Evolutionary conservation across 2,888 invertebrate genomes (phyloP).

Genomic region (Erebia aethiops): DNA sequence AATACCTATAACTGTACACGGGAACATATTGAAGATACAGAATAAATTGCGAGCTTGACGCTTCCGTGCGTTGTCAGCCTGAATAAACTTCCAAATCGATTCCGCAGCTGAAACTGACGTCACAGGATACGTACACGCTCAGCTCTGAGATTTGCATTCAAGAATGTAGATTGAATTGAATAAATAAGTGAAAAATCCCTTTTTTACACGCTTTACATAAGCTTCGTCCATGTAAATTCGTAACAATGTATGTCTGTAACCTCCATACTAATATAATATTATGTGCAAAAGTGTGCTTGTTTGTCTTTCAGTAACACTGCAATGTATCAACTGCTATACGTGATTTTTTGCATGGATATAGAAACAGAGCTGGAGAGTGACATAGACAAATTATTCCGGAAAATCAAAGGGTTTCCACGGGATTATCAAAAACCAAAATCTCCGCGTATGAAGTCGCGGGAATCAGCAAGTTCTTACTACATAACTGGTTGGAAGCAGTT

Average conservation of each 20-base stretch:
- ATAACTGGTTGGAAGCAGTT: too few species aligned
- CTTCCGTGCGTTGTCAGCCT: slow-evolving; percentile 72
- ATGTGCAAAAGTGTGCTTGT: too few species aligned
- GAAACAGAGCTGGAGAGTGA: too few species aligned
- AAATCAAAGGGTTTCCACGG: too few species aligned
- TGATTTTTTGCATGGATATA: too few species aligned
- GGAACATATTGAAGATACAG: slow-evolving; percentile 52
- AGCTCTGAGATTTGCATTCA: slow-evolving; percentile 75
- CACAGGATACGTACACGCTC: slow-evolving; percentile 64
- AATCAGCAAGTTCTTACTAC: not conserved
- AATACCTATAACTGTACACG: not conserved
- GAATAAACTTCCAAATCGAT: slow-evolving; percentile 82
- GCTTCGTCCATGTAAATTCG: too few species aligned
- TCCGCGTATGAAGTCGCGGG: not conserved
- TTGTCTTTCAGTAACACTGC: too few species aligned
- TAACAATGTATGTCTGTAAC: too few species aligned
- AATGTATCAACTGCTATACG: too few species aligned
- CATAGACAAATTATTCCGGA: too few species aligned
- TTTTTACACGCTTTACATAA: not conserved
- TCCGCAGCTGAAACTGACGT: slow-evolving; percentile 79
- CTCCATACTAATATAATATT: too few species aligned
- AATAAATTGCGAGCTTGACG: slow-evolving; percentile 62
- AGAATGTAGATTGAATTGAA: slow-evolving; percentile 63
- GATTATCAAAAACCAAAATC: too few species aligned
- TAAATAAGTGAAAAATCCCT: slow-evolving; percentile 29